phyloP scores from a whole-genome alignment of 2,113 vertebrate species.

The Lycaon pictus region DNA sequence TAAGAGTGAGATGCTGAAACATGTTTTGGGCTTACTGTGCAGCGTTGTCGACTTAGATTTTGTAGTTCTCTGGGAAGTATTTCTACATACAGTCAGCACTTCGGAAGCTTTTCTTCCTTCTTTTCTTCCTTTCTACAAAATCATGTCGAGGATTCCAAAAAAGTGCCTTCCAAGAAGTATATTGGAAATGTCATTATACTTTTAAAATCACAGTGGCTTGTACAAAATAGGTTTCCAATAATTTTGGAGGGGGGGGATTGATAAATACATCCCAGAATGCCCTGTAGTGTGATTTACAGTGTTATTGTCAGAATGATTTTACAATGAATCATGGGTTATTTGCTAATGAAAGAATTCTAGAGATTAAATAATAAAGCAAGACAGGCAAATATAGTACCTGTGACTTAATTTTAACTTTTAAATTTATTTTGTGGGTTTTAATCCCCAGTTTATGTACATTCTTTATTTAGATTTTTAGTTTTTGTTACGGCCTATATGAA shows the following conservation, averaged over 20 bases:
- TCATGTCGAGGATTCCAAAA: neutral
- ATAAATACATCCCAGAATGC: neutral
- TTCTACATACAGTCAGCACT: neutral
- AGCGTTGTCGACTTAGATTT: neutral
- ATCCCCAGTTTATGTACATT: neutral
- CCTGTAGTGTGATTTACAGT: neutral
- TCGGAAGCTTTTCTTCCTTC: neutral
- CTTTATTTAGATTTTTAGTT: neutral
- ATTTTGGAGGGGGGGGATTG: neutral
- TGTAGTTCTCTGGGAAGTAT: neutral
- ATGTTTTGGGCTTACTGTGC: neutral
- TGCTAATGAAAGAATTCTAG: neutral
- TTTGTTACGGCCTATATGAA: neutral
- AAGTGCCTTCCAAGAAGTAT: neutral
- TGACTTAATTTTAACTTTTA: conserved; percentile 31
- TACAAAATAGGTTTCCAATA: neutral
- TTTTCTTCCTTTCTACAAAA: neutral
- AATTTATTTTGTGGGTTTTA: conserved; percentile 37
- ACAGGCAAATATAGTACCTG: neutral
- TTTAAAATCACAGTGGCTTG: neutral
- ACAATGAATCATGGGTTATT: neutral
- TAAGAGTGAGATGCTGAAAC: neutral
- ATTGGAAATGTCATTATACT: neutral
- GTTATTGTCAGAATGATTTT: neutral
- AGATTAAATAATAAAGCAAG: neutral